A percentile compares a stretch with the other conserved stretches of the same genome.
Evolutionary conservation across 2,888 invertebrate genomes (phyloP).

Genomic region (Blomia tropicalis): DNA sequence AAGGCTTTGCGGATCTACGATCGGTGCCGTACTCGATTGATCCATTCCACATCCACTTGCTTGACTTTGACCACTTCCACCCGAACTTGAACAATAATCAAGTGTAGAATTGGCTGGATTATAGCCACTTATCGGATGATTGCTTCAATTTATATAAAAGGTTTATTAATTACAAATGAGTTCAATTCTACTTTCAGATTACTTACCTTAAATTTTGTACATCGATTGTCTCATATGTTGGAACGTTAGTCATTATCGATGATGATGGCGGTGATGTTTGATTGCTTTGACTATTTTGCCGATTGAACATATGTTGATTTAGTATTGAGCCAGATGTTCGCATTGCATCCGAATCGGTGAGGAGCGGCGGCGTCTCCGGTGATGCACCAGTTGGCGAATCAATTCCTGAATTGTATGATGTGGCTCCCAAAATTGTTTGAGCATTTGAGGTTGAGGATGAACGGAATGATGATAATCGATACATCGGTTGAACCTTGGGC

Average conservation of each 20-base stretch:
- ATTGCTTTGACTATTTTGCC: slow-evolving; percentile 5
- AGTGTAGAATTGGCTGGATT: neutral
- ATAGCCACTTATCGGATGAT: neutral
- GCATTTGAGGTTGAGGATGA: neutral
- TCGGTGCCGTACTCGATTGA: slow-evolving; percentile 7
- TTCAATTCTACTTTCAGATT: neutral
- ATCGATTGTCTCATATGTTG: slow-evolving; percentile 24
- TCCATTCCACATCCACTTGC: neutral
- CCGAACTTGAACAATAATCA: neutral
- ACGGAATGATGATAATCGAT: neutral
- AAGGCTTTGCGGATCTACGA: neutral
- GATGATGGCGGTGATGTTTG: neutral
- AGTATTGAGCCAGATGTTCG: neutral
- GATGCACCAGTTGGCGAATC: neutral
- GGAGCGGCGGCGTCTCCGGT: too few relatives aligned
- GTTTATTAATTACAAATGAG: neutral
- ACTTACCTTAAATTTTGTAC: slow-evolving; percentile 17
- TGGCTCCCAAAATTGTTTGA: too few relatives aligned
- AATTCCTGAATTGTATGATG: neutral
- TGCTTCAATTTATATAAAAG: neutral
- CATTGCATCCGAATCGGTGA: too few relatives aligned
- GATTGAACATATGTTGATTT: neutral
- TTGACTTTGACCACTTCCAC: neutral
- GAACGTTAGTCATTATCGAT: neutral
- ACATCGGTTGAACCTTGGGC: too few relatives aligned